Conservation (phyloP, 2,888 invertebrate species). For the Pseudanteris insignis region DNA sequence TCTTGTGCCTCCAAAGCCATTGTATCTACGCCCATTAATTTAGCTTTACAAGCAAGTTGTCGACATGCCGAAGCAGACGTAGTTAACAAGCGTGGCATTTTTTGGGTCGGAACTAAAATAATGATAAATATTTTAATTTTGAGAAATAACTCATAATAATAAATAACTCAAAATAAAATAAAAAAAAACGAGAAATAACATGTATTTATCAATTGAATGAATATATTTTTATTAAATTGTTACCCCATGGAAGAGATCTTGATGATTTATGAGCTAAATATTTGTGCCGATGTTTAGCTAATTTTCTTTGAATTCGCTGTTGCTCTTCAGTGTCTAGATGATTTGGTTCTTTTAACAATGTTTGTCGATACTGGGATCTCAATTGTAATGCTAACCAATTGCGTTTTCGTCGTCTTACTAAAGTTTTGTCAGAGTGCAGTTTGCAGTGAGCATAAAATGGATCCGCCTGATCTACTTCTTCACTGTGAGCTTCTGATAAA, state of each 20-base stretch:
- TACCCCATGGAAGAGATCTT: conserved; percentile 87
- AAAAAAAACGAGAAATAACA: no score
- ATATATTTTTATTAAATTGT: neutral
- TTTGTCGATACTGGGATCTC: conserved; percentile 76
- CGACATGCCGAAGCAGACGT: conserved; percentile 90
- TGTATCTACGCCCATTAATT: conserved; percentile 89
- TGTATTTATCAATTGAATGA: no score
- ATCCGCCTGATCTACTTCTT: conserved; percentile 91
- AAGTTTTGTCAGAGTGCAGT: conserved; percentile 90
- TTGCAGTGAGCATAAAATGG: conserved; percentile 98
- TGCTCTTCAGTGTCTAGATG: conserved; percentile 76
- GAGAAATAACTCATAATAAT: no score
- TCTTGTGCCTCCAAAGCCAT: conserved; percentile 83
- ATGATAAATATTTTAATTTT: no score
- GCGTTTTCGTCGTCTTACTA: conserved; percentile 80
- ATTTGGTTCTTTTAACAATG: conserved; percentile 70
- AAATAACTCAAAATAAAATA: neutral
- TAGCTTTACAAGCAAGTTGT: conserved; percentile 83
- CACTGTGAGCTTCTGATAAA: conserved; percentile 90
- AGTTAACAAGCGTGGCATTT: conserved; percentile 89
- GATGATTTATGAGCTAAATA: conserved; percentile 79
- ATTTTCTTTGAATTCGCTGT: conserved; percentile 79
- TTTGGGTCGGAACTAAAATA: conserved; percentile 91
- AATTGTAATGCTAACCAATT: conserved; percentile 90
- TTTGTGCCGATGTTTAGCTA: conserved; percentile 86